phyloP scores from a whole-genome alignment of 2,113 vertebrate species.

The Epinephelus cyanopodus region DNA sequence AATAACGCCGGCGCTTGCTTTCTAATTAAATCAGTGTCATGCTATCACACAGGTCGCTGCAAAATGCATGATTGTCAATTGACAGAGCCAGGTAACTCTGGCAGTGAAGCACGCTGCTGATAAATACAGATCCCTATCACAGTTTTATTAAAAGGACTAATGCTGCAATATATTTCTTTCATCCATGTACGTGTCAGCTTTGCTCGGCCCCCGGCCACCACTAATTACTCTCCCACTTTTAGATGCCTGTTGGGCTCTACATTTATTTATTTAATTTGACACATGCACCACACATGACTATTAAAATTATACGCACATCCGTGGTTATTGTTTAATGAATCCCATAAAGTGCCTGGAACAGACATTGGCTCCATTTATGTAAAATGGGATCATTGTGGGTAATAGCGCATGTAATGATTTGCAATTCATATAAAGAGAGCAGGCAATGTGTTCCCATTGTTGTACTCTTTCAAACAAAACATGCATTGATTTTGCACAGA shows the following conservation, averaged over 20 bases:
- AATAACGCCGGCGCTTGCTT: constrained; percentile 40
- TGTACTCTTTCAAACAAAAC: constrained; percentile 38
- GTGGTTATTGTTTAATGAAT: constrained; percentile 61
- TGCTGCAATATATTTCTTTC: not conserved
- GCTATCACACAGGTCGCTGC: constrained; percentile 17
- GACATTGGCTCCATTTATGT: constrained; percentile 39
- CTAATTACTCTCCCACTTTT: constrained; percentile 32
- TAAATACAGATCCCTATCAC: constrained; percentile 26
- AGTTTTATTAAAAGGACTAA: not conserved
- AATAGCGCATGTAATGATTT: constrained; percentile 63
- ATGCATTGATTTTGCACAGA: constrained; percentile 37
- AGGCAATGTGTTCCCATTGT: constrained; percentile 27
- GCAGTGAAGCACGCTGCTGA: not conserved
- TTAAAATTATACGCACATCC: constrained; percentile 43
- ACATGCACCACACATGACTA: constrained; percentile 46
- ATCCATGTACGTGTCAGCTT: not conserved
- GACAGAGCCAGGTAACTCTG: constrained; percentile 27
- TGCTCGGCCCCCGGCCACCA: not conserved
- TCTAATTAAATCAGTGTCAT: constrained; percentile 65
- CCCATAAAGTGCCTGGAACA: constrained; percentile 48
- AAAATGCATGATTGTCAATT: constrained; percentile 38
- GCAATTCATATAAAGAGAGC: constrained; percentile 32
- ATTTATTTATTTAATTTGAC: constrained; percentile 40
- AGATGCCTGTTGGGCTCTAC: not conserved
- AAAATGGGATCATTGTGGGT: constrained; percentile 50